Evolutionary conservation across 2,888 invertebrate species (phyloP).

Genomic region (Crocallis elinguaria): DNA sequence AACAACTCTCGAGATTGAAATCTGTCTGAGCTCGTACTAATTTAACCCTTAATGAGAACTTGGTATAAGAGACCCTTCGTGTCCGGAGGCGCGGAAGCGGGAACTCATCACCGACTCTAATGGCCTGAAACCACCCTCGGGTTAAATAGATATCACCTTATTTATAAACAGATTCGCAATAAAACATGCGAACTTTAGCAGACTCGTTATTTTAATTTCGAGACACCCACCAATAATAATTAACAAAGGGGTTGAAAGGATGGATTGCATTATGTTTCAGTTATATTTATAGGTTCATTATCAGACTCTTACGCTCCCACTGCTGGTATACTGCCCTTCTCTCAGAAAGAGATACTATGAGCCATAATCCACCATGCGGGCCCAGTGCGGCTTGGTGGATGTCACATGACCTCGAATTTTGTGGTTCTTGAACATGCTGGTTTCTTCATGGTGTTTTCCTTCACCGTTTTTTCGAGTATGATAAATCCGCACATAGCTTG

Average conservation of each 20-base stretch:
- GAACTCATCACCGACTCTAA: slow-evolving; percentile 74
- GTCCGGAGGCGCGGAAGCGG: slow-evolving; percentile 73
- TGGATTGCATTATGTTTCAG: slow-evolving; percentile 27
- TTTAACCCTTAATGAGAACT: slow-evolving; percentile 74
- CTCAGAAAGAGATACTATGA: too few relatives aligned
- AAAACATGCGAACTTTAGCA: slow-evolving; percentile 45
- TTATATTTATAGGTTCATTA: slow-evolving; percentile 10
- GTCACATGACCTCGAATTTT: too few relatives aligned
- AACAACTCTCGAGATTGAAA: slow-evolving; percentile 56
- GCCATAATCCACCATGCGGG: too few relatives aligned
- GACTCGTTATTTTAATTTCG: slow-evolving; percentile 44
- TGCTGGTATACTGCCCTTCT: too few relatives aligned
- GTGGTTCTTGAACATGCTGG: too few relatives aligned
- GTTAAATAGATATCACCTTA: slow-evolving; percentile 67
- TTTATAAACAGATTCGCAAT: slow-evolving; percentile 59
- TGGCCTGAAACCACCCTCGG: slow-evolving; percentile 67
- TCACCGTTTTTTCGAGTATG: too few relatives aligned
- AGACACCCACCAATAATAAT: slow-evolving; percentile 40
- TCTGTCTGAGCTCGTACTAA: slow-evolving; percentile 63
- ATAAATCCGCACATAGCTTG: too few relatives aligned
- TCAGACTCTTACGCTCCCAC: too few relatives aligned
- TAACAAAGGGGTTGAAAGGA: slow-evolving; percentile 34
- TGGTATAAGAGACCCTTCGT: slow-evolving; percentile 58
- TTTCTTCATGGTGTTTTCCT: too few relatives aligned
- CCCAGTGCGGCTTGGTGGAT: too few relatives aligned